Base-by-base conservation (phyloP, 1,140 invertebrate genomes). In the Macrotrachela quadricornifera region DNA sequence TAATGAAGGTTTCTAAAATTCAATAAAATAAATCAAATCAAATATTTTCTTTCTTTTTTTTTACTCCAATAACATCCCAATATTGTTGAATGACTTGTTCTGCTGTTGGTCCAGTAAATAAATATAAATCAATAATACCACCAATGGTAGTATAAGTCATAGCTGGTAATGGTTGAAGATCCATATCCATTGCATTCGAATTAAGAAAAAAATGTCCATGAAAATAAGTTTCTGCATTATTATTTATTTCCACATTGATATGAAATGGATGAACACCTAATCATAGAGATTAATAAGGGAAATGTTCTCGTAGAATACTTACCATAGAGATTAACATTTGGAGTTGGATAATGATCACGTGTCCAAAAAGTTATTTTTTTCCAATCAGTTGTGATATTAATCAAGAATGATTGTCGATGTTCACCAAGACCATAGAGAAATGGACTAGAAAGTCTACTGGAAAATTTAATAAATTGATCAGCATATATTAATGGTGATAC, bases 1-100 rank as follows among this genome's bases (percentile, higher is more conserved):
- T 50, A 65, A 56, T 8, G 59, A 18, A 1, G 62, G 59, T 30
- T 30, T 30, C 21, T 30, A 30, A 30, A 30, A 4, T 30, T 30
- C 8, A 30, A 30, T n/a, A n/a, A n/a, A n/a, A n/a, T n/a, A n/a
- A n/a, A n/a, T n/a, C n/a, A n/a, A n/a, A n/a, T n/a, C n/a, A n/a
- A n/a, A 30, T 30, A 30, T 4, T 30, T 8, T 2, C 2, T 30
- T 30, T 2, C 2, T 30, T 30, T 30, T 8, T 39, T n/a, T n/a
- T 36, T 67, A 63, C 12, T 68, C 83, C 83, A 49, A 87, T 74
- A 12, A 85, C 64, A 51, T 76, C 57, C 13, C 61, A 69, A 1
- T 81, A 79, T 64, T 85, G 83, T 64, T 84, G 80, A 36, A 73
- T 65, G 1, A 80, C 69, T n/a, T 84, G 79, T 47, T 80, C 75